Evolutionary conservation across 2,888 invertebrate genomes (phyloP).

Genomic region (Cordilura impudica): DNA sequence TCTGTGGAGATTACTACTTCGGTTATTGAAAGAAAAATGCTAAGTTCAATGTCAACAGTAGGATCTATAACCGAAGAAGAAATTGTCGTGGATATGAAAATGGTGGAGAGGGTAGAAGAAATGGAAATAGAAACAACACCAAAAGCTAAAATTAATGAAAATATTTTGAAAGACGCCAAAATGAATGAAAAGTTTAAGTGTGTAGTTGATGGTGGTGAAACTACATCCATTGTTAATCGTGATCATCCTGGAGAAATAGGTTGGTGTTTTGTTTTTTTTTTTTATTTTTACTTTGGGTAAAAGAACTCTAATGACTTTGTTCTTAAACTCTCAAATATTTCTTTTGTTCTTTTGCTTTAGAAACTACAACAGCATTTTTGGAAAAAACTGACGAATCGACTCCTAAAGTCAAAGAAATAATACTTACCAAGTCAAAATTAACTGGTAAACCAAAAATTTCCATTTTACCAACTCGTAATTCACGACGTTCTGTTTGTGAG

Average conservation of each 20-base stretch:
- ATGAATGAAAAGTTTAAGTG: neutral
- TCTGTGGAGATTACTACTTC: constrained; percentile 65
- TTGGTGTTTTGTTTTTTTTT: constrained; percentile 11
- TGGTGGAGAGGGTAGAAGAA: neutral
- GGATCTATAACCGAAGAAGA: constrained; percentile 58
- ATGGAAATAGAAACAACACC: neutral
- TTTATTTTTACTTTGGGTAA: too few species aligned
- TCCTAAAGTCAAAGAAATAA: constrained; percentile 39
- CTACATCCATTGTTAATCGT: neutral
- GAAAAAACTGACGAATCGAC: neutral
- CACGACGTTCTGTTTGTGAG: constrained; percentile 56
- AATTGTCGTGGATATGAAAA: neutral
- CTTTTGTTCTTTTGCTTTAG: constrained; percentile 2
- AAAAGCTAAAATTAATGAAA: neutral
- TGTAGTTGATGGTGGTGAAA: neutral
- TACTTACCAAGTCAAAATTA: neutral
- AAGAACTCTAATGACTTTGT: too few species aligned
- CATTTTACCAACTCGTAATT: neutral
- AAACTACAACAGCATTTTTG: neutral
- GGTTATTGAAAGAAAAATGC: constrained; percentile 66
- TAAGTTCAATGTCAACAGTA: constrained; percentile 54
- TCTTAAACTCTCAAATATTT: too few species aligned
- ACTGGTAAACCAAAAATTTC: constrained; percentile 22
- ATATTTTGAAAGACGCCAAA: neutral
- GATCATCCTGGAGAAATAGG: neutral